Conservation (phyloP, 2,888 invertebrate species). For the Coecobrya sp. region DNA sequence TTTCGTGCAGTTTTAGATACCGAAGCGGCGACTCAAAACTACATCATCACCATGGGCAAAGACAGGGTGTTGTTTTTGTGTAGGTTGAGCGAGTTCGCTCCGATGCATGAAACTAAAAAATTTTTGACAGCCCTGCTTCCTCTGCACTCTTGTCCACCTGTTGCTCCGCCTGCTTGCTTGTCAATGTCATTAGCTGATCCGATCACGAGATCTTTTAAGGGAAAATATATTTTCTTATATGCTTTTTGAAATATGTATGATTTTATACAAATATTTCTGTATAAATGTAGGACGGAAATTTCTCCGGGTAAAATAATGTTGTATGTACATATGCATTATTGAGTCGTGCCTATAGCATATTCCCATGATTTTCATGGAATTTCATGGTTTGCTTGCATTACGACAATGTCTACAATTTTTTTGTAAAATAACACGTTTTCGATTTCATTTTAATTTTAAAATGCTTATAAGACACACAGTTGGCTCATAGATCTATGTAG, state of each 20-base stretch:
- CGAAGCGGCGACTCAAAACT: conserved; percentile 3
- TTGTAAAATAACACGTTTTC: background rate
- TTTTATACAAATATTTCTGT: too few relatives aligned
- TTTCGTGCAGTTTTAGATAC: conserved; percentile 55
- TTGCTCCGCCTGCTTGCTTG: conserved; percentile 72
- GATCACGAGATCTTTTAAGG: conserved; percentile 21
- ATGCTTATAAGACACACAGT: background rate
- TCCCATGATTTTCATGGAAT: background rate
- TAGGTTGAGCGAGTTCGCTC: conserved; percentile 62
- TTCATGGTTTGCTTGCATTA: background rate
- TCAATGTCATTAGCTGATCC: conserved; percentile 67
- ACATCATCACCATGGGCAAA: conserved; percentile 17
- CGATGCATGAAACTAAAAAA: conserved; percentile 66
- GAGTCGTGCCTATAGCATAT: background rate
- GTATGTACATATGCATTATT: background rate
- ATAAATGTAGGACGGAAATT: background rate
- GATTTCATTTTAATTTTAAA: background rate
- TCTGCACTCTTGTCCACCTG: conserved; percentile 75
- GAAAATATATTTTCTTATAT: background rate
- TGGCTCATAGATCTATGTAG: too few relatives aligned
- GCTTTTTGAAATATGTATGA: too few relatives aligned
- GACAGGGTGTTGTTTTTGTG: conserved; percentile 64
- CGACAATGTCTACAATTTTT: background rate
- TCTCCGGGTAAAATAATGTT: conserved; percentile 62
- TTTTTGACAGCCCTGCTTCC: conserved; percentile 79